A percentile compares a stretch with the other conserved stretches of the same genome.
Evolutionary conservation across 2,888 invertebrate species (phyloP).

Genomic region (Pachycephus smyrnensis): DNA sequence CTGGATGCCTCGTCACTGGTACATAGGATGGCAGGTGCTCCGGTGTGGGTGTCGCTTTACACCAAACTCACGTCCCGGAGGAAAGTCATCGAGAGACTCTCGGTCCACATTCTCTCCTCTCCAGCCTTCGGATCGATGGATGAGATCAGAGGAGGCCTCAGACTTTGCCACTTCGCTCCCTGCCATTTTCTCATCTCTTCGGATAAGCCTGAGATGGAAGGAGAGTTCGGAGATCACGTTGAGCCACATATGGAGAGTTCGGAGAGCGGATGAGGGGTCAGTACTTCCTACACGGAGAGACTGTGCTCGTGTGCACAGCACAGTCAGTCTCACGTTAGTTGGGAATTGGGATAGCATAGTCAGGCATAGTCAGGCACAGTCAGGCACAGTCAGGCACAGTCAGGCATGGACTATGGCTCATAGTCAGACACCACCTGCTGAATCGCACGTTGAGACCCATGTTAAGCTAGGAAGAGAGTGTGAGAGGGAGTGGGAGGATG

Average conservation of each 20-base stretch:
- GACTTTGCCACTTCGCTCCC: neutral
- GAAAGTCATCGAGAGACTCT: no score
- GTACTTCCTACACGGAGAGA: conserved; percentile 59
- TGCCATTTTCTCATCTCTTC: neutral
- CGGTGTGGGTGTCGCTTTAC: conserved; percentile 57
- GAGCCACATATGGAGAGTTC: conserved; percentile 51
- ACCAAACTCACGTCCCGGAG: conserved; percentile 31
- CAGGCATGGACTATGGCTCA: no score
- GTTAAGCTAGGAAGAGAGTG: neutral
- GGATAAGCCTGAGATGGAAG: neutral
- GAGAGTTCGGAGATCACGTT: conserved; percentile 45
- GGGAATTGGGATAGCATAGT: no score
- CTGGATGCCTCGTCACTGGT: conserved; percentile 5
- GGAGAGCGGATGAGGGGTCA: conserved; percentile 63
- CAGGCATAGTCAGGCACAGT: no score
- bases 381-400: no score
- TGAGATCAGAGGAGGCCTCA: no score
- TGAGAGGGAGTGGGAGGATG: conserved; percentile 6
- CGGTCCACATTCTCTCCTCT: no score
- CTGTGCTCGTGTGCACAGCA: neutral
- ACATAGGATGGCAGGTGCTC: conserved; percentile 34
- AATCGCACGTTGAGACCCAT: conserved; percentile 29
- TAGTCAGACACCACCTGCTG: conserved; percentile 50
- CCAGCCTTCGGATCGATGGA: no score
- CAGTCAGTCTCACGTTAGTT: neutral